These are phyloP conservation scores for Heliconius ethilla DNA, from an alignment of 2,888 invertebrate species.

Conservation along the genomic window DNA sequence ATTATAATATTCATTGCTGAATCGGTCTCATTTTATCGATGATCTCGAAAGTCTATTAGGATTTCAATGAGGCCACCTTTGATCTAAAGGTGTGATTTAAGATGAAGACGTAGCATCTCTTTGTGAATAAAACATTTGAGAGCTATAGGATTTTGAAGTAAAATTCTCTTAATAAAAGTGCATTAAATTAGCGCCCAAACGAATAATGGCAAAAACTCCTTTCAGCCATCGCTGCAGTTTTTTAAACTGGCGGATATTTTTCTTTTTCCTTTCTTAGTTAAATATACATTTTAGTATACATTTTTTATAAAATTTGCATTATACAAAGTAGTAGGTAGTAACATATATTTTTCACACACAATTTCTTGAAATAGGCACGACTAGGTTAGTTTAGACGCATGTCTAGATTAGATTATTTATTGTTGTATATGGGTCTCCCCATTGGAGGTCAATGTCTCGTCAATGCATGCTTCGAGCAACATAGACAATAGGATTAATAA, in stretches of 20 bases:
- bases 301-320: too few species aligned
- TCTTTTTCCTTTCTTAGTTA: too few species aligned
- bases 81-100: conserved; percentile 42
- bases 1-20: conserved; percentile 30
- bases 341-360: too few species aligned
- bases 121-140: conserved; percentile 42
- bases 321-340: too few species aligned
- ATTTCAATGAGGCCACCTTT: conserved; percentile 43
- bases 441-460: too few species aligned
- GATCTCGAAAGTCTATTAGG: conserved; percentile 43
- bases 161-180: conserved; percentile 39
- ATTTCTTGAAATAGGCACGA: too few species aligned
- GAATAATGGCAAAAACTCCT: neutral
- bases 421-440: too few species aligned
- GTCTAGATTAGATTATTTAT: too few species aligned
- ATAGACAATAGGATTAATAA: too few species aligned
- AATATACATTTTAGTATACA: too few species aligned
- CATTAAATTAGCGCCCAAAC: conserved; percentile 5
- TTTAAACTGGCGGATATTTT: neutral
- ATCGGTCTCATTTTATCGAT: conserved; percentile 39
- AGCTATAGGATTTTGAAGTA: conserved; percentile 34
- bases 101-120: conserved; percentile 42
- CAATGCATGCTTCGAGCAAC: too few species aligned
- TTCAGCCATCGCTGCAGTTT: neutral
- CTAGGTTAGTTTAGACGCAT: too few species aligned